Evolutionary conservation across 1,140 invertebrate genomes (phyloP), one percentile per base, ranked within the genome.

Genomic region (Drosophila teissieri): DNA sequence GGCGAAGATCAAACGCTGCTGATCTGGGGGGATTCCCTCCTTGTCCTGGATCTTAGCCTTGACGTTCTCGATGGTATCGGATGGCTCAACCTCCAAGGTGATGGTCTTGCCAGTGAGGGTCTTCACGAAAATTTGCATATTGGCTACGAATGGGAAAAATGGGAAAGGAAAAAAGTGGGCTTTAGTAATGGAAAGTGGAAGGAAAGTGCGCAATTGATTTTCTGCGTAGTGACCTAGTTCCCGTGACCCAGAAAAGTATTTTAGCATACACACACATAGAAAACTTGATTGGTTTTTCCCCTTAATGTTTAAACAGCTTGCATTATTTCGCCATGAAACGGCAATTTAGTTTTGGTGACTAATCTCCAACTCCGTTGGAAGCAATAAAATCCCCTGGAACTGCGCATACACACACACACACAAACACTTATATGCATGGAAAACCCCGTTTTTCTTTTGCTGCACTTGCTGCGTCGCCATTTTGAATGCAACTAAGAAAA

Each of bases 51-150:
- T 49, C 24, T 49, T 49, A n/a, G 46, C 46, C 46, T 46, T 46
- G 3, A 46, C 44, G 11, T 48, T 48, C 46, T 48, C 46, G 7
- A 48, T 48, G 46, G 46, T 48, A 15, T 48, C 46, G 46, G 46
- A 48, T 2, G 46, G 46, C 46, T 48, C 46, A 5, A 48, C 46
- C 24, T 48, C 46, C 7, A 48, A 10, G 3, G 46, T 48, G 46
- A 48, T 48, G 46, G 46, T 48, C 46, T 48, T 48, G 46, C 46
- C 46, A 10, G 46, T 48, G 2, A 48, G 7, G n/a, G 45, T 48
- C 22, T 68, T 68, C 7, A 51, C 48, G 4, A 51, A 51, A 17
- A 51, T 96, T 92, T 93, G 95, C 95, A 99, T 98, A 10, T 67
- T 77, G 37, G 42, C 73, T 76, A 14, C 12, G 19, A 14, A 6